Conservation (phyloP, 2,113 vertebrate species). For the Copsychus sechellarum region DNA sequence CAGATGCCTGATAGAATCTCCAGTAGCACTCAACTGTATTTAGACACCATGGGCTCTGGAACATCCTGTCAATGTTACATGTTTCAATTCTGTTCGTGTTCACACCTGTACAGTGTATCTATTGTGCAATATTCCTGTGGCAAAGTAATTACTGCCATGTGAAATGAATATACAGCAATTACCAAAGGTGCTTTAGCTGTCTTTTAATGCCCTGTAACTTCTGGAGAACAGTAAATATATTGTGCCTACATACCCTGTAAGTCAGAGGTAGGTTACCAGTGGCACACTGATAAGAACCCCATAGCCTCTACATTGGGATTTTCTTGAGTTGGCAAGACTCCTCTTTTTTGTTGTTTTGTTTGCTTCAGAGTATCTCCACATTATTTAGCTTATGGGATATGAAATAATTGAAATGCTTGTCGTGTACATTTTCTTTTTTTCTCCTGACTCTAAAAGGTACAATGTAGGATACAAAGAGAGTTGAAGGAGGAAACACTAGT, state of each 20-base stretch:
- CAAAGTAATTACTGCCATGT: not conserved
- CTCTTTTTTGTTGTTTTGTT: not conserved
- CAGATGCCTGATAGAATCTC: not conserved
- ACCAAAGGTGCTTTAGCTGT: not conserved
- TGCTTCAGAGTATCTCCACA: not conserved
- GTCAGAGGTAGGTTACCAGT: not conserved
- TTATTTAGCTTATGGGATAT: not conserved
- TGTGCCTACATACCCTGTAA: not conserved
- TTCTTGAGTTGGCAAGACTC: not conserved
- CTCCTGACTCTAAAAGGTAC: not conserved
- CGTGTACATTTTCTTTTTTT: rapidly evolving
- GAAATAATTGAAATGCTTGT: not conserved
- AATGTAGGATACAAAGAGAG: not conserved
- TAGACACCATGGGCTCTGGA: not conserved
- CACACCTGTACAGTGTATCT: not conserved
- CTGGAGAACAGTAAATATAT: not conserved
- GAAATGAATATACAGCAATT: not conserved
- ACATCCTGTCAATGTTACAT: not conserved
- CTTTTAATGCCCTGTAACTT: not conserved
- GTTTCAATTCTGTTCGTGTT: not conserved
- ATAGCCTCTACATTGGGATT: not conserved
- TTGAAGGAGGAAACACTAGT: not conserved
- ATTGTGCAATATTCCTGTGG: not conserved
- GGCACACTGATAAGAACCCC: not conserved
- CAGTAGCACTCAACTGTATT: not conserved